phyloP scores from a whole-genome alignment of 1,140 invertebrate species.

The Drosophila watanabei region DNA sequence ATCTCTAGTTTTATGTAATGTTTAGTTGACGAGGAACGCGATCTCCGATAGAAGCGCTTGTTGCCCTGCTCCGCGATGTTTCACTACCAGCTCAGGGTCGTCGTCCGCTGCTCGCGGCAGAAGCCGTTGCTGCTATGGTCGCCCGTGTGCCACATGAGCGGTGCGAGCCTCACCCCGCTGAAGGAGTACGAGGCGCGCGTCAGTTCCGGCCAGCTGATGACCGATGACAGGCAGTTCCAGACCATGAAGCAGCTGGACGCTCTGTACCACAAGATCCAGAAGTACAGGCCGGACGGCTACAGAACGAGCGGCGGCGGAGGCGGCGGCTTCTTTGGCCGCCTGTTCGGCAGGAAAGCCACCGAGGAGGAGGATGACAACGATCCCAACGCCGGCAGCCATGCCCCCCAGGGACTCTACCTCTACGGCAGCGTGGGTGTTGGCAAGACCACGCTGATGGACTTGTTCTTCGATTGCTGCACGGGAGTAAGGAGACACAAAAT shows the following conservation, averaged over 20 bases:
- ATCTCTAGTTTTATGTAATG: constrained; percentile 67
- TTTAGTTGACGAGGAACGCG: constrained; percentile 55
- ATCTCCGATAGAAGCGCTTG: constrained; percentile 23
- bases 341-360: constrained; percentile 61
- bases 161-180: constrained; percentile 84
- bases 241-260: constrained; percentile 90
- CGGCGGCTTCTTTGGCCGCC: constrained; percentile 86
- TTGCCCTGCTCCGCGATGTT: constrained; percentile 38
- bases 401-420: constrained; percentile 93
- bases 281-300: constrained; percentile 87
- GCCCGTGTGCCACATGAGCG: constrained; percentile 34
- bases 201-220: constrained; percentile 87
- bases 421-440: constrained; percentile 96
- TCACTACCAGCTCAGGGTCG: constrained; percentile 24
- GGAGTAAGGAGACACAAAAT: constrained; percentile 83
- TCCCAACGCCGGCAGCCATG: constrained; percentile 65
- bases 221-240: constrained; percentile 90
- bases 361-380: constrained; percentile 48
- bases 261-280: constrained; percentile 89
- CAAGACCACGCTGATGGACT: constrained; percentile 99
- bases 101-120: constrained; percentile 33
- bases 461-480: constrained; percentile 94
- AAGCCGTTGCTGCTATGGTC: constrained; percentile 42
- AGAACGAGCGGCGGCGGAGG: constrained; percentile 58
- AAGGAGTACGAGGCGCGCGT: constrained; percentile 88